Conservation (phyloP, 2,113 vertebrate species). For the Catharus bicknelli region DNA sequence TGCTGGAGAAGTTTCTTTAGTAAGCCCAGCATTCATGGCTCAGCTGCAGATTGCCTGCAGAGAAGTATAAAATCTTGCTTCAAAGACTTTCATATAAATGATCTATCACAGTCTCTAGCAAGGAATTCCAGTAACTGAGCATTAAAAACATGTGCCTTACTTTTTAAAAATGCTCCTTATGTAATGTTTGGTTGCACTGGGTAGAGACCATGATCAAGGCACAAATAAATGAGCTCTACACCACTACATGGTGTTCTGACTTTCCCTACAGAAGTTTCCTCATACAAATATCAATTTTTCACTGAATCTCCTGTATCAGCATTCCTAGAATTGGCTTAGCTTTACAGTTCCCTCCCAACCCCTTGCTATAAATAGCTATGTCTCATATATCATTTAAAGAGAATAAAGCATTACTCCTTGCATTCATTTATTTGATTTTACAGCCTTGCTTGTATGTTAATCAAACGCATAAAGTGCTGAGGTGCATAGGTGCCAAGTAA, state of each 20-base stretch:
- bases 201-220: not conserved
- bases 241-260: not conserved
- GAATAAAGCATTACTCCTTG: constrained; percentile 55
- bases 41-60: not conserved
- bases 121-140: not conserved
- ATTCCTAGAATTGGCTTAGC: constrained; percentile 40
- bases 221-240: constrained; percentile 33
- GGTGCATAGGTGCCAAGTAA: constrained; percentile 60
- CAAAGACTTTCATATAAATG: not conserved
- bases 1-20: not conserved
- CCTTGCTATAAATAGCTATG: constrained; percentile 36
- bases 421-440: constrained; percentile 58
- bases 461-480: constrained; percentile 70
- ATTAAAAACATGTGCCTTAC: not conserved
- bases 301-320: constrained; percentile 31
- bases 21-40: not conserved
- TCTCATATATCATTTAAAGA: constrained; percentile 66
- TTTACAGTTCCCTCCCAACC: constrained; percentile 19
- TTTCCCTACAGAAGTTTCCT: constrained; percentile 19
- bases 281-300: not conserved
- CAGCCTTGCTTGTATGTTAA: constrained; percentile 65
- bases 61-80: not conserved
- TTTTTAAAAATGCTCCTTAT: not conserved
- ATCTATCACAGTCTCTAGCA: not conserved
- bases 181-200: not conserved